Conservation (phyloP, 1,140 invertebrate genomes). For the Drosophila pseudoananassae region DNA sequence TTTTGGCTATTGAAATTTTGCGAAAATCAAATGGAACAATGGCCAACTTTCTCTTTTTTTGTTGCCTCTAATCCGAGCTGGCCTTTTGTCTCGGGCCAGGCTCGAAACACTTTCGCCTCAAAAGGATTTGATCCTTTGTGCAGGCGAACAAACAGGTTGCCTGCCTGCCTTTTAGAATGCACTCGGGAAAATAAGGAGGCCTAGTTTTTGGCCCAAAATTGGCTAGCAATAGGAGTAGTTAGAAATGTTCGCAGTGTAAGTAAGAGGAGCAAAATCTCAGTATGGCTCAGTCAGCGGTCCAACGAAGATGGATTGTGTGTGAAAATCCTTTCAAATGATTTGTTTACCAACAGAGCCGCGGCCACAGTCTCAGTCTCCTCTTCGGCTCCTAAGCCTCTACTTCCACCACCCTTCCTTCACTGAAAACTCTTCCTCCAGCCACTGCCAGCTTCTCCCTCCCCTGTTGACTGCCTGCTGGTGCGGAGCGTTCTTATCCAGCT, state of each 20-base stretch:
- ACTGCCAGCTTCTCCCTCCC: conserved; percentile 24
- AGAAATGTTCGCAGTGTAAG: neutral
- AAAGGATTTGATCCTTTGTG: conserved; percentile 50
- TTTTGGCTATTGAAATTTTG: conserved; percentile 69
- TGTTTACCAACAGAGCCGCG: conserved; percentile 77
- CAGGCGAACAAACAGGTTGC: conserved; percentile 44
- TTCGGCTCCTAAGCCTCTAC: conserved; percentile 25
- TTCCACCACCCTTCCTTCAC: neutral
- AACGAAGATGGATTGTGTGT: conserved; percentile 81
- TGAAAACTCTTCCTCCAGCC: conserved; percentile 26
- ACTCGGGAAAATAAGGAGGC: neutral
- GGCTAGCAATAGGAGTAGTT: neutral
- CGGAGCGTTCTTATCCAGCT: conserved; percentile 55
- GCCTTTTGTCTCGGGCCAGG: conserved; percentile 37
- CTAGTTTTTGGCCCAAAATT: neutral
- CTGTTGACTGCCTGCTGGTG: conserved; percentile 30
- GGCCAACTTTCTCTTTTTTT: conserved; percentile 73
- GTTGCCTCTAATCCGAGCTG: conserved; percentile 53
- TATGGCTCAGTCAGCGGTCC: conserved; percentile 46
- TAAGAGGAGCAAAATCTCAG: conserved; percentile 29
- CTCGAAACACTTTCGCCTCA: conserved; percentile 41
- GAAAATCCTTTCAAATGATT: conserved; percentile 83
- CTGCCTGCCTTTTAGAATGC: conserved; percentile 22
- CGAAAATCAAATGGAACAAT: conserved; percentile 48
- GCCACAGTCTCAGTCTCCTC: conserved; percentile 9